phyloP scores from a whole-genome alignment of 2,888 invertebrate genomes.

The Apomyelois bistriatella region DNA sequence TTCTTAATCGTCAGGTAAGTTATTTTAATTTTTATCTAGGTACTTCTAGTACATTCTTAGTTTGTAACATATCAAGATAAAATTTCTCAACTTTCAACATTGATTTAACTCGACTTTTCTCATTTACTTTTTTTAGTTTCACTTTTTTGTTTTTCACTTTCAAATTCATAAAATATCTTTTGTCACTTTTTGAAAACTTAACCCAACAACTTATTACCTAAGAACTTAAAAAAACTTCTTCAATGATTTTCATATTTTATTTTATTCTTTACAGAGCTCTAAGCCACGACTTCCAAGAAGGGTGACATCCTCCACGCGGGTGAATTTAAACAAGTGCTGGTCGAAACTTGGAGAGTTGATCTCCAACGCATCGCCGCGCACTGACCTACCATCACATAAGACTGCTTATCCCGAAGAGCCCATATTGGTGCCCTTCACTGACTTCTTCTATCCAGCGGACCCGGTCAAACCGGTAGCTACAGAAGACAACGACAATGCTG shows the following conservation, averaged over 20 bases:
- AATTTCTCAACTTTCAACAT: no score
- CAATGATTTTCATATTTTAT: constrained; percentile 25
- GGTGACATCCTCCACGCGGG: constrained; percentile 77
- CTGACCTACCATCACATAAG: constrained; percentile 73
- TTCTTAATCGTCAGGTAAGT: constrained; percentile 78
- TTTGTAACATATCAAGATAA: background rate
- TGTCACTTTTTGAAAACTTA: no score
- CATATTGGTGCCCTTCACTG: constrained; percentile 60
- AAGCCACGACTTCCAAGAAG: constrained; percentile 80
- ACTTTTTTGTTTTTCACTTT: background rate
- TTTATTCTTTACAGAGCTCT: constrained; percentile 70
- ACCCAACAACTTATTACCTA: no score
- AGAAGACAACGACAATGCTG: constrained; percentile 68
- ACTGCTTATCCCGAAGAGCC: constrained; percentile 69
- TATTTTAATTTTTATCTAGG: constrained; percentile 9
- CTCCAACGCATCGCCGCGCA: constrained; percentile 63
- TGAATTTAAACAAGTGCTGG: constrained; percentile 84
- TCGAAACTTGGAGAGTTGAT: constrained; percentile 80
- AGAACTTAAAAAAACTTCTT: background rate
- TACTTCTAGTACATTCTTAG: background rate
- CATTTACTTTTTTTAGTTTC: constrained; percentile 2
- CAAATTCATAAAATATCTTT: no score
- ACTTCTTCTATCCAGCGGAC: constrained; percentile 63
- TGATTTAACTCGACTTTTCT: constrained; percentile 10
- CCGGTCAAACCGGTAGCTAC: constrained; percentile 63